Base-by-base conservation (phyloP, 2,888 invertebrate genomes). In the Tortricodes alternella region DNA sequence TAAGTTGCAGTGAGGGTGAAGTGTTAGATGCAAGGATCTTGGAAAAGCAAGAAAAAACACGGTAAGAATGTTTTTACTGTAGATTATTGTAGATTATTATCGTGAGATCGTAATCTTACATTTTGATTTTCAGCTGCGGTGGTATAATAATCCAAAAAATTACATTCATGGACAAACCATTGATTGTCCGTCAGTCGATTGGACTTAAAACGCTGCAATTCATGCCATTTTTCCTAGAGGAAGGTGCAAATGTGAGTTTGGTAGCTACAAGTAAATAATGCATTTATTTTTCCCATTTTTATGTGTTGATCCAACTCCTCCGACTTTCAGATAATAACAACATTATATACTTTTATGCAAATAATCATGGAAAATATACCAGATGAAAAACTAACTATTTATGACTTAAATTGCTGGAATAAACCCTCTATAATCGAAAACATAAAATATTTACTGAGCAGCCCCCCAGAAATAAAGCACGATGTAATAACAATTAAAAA, bases 271-370 rank as follows among this genome's bases (percentile, higher is more conserved):
- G 3, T 13, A 32, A n/a, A n/a, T n/a, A n/a, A n/a, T n/a, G n/a
- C n/a, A n/a, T n/a, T n/a, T n/a, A n/a, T n/a, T n/a, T n/a, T n/a
- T n/a, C n/a, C n/a, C n/a, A n/a, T n/a, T n/a, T n/a, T n/a, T n/a
- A n/a, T n/a, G n/a, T n/a, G n/a, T n/a, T n/a, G n/a, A n/a, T n/a
- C n/a, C n/a, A n/a, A n/a, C n/a, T n/a, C n/a, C n/a, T n/a, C n/a
- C n/a, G n/a, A n/a, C n/a, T 51, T 51, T 6, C 23, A 51, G 51
- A 24, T 43, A 2, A 2, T 35, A 1, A 43, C 51, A 19, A 51
- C 51, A 24, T 35, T 51, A 35, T 51, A 51, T 19, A 11, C 43
- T 7, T 51, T 51, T 43, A 51, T 51, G 43, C 51, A 51, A 51
- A 51, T 51, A 6, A 15, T 51, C 1, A 18, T 11, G 23, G 51